A percentile compares a stretch with the other conserved stretches of the same genome.
Conservation (phyloP, 2,113 vertebrate genomes). For the Melanocharis versteri region DNA sequence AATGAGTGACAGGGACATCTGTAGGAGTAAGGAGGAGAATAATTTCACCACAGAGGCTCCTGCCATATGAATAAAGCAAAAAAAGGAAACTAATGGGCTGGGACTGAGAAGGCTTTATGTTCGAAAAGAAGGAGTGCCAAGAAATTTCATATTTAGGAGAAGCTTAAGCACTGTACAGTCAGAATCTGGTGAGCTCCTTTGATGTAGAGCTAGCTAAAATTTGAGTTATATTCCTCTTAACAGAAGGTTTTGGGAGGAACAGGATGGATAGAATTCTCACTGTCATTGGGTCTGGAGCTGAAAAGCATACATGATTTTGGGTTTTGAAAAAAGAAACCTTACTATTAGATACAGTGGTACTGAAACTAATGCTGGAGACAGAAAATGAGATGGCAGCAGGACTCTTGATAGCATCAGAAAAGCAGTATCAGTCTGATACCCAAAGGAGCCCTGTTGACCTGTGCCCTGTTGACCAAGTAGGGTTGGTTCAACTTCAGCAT, state of each 20-base stretch:
- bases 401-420: background rate
- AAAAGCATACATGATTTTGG: background rate
- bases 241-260: background rate
- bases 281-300: background rate
- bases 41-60: background rate
- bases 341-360: background rate
- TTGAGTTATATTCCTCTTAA: background rate
- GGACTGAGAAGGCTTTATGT: background rate
- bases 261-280: background rate
- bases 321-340: background rate
- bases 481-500: background rate
- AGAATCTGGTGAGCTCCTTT: background rate
- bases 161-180: background rate
- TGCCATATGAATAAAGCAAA: background rate
- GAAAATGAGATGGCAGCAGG: background rate
- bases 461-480: background rate
- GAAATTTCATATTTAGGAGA: background rate
- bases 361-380: background rate
- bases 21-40: background rate
- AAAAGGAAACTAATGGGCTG: conserved; percentile 5
- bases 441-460: too few relatives aligned
- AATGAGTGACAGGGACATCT: conserved; percentile 27
- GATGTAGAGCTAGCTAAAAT: background rate
- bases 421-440: background rate
- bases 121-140: background rate